Conservation (phyloP, 2,888 invertebrate species). For the Noctua comes region DNA sequence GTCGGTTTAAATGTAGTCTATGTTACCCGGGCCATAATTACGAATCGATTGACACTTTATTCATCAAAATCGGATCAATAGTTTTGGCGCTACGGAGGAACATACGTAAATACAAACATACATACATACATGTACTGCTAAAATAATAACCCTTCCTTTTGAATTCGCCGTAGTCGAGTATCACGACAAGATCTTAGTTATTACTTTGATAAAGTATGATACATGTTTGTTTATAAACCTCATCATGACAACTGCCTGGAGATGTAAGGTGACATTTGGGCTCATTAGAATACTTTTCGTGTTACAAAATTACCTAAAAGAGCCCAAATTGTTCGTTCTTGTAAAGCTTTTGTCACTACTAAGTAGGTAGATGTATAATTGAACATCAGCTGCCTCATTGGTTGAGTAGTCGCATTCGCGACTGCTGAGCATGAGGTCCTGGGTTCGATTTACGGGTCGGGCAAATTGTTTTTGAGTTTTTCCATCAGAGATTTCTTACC, state of each 20-base stretch:
- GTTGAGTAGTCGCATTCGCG: not conserved
- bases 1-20: no score
- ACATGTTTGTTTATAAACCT: constrained; percentile 2
- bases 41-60: no score
- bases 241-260: not conserved
- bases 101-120: no score
- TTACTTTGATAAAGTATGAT: constrained; percentile 7
- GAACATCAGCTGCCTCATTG: not conserved
- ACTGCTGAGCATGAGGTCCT: not conserved
- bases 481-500: not conserved
- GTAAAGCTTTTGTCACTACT: not conserved
- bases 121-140: no score
- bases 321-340: not conserved
- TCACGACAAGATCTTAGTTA: not conserved
- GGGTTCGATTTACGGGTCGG: not conserved
- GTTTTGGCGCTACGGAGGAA: no score
- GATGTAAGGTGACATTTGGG: not conserved
- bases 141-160: no score
- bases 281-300: not conserved
- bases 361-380: not conserved
- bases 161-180: not conserved
- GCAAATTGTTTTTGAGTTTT: not conserved
- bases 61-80: no score
- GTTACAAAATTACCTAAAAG: not conserved
- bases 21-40: no score